Evolutionary conservation across 2,113 vertebrate species (phyloP).

Genomic region (Sakesphorus luctuosus): DNA sequence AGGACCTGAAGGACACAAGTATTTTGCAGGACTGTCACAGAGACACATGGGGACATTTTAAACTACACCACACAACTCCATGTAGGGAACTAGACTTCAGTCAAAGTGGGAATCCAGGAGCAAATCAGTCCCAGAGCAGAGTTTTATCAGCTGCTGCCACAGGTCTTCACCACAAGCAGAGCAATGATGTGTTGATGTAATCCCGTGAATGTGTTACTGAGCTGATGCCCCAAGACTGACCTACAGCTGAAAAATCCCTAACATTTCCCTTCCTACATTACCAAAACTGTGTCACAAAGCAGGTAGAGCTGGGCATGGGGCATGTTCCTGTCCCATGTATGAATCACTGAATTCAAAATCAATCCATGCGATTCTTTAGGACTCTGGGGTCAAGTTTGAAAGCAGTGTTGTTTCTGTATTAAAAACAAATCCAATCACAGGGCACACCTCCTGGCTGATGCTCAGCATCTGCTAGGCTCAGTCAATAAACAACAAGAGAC

Average conservation of each 20-base stretch:
- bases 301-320: not conserved
- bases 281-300: not conserved
- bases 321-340: not conserved
- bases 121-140: not conserved
- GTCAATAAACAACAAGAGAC: not conserved
- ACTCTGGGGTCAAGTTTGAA: not conserved
- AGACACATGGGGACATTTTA: not conserved
- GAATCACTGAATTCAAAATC: not conserved
- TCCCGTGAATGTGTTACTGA: not conserved
- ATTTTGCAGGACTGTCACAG: not conserved
- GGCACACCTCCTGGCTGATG: not conserved
- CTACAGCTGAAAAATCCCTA: accelerated
- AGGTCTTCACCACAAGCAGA: not conserved
- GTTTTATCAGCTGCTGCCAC: not conserved
- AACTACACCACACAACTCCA: not conserved
- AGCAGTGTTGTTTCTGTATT: not conserved
- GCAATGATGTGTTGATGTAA: not conserved
- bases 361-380: not conserved
- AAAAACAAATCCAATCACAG: not conserved
- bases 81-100: not conserved
- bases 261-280: not conserved
- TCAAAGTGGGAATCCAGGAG: not conserved
- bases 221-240: not conserved
- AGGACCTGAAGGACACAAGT: not conserved
- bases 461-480: not conserved